Evolutionary conservation across 2,113 vertebrate genomes (phyloP).

Genomic region (Gopherus flavomarginatus): DNA sequence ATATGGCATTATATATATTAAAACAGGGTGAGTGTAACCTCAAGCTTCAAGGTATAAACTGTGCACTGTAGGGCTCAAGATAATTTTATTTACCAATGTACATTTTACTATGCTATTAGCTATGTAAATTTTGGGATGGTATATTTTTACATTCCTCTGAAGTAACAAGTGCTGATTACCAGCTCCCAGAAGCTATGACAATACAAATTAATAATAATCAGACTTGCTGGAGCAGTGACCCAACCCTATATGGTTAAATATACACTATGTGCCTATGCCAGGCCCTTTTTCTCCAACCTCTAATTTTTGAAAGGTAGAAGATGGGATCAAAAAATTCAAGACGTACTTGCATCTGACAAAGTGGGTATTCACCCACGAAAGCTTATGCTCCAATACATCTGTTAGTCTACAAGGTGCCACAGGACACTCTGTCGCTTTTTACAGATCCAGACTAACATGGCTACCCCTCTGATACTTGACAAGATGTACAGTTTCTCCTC

Average conservation of each 20-base stretch:
- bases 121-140: background rate
- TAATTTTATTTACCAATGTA: background rate
- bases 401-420: no score
- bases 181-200: background rate
- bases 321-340: constrained; percentile 8
- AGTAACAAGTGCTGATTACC: background rate
- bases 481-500: constrained; percentile 25
- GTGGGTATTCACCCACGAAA: no score
- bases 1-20: background rate
- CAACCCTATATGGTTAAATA: background rate
- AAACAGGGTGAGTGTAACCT: background rate
- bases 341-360: background rate
- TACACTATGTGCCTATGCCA: background rate
- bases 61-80: background rate
- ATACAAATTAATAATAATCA: background rate
- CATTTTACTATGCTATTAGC: background rate
- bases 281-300: background rate
- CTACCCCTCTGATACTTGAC: no score
- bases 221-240: background rate
- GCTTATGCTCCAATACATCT: no score
- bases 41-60: background rate
- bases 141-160: background rate
- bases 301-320: background rate
- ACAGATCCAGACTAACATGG: no score
- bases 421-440: no score